Conservation (phyloP, 2,888 invertebrate species). For the Tetanocera ferruginea region DNA sequence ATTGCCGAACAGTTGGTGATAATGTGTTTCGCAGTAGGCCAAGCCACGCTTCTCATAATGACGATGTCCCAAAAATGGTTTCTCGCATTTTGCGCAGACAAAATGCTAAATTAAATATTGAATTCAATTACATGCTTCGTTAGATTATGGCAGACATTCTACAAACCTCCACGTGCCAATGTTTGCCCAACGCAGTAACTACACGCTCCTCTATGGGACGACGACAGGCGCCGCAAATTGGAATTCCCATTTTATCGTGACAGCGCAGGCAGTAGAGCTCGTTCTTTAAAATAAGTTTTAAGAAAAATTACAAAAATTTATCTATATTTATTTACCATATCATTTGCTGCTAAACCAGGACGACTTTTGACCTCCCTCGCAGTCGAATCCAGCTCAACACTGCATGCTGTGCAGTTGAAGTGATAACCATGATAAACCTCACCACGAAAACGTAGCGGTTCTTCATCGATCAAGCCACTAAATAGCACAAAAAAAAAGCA, state of each 20-base stretch:
- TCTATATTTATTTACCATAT: constrained; percentile 75
- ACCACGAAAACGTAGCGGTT: constrained; percentile 90
- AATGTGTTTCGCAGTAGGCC: constrained; percentile 99
- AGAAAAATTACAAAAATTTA: constrained; percentile 3
- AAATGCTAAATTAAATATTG: constrained; percentile 83
- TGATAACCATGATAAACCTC: constrained; percentile 99
- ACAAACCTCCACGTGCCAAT: constrained; percentile 95
- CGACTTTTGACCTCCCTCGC: constrained; percentile 95
- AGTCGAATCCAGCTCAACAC: constrained; percentile 92
- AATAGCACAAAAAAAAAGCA: constrained; percentile 34
- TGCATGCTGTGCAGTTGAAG: constrained; percentile 95
- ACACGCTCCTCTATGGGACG: constrained; percentile 99
- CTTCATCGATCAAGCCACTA: constrained; percentile 91
- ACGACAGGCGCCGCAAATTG: constrained; percentile 99
- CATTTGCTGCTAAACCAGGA: constrained; percentile 90
- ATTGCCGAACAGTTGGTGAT: constrained; percentile 98
- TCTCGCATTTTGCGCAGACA: constrained; percentile 99
- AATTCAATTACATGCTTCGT: background rate
- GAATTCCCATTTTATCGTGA: constrained; percentile 99
- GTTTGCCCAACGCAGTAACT: constrained; percentile 97
- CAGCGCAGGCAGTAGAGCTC: constrained; percentile 98
- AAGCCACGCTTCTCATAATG: constrained; percentile 99
- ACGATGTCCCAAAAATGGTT: constrained; percentile 98
- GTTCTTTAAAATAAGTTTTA: constrained; percentile 73
- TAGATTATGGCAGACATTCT: background rate